Percentiles rank a stretch among this genome's conserved stretches.
These are phyloP conservation scores for Calameuta pallipes DNA, from an alignment of 2,888 invertebrate genomes.

Conservation along the genomic window DNA sequence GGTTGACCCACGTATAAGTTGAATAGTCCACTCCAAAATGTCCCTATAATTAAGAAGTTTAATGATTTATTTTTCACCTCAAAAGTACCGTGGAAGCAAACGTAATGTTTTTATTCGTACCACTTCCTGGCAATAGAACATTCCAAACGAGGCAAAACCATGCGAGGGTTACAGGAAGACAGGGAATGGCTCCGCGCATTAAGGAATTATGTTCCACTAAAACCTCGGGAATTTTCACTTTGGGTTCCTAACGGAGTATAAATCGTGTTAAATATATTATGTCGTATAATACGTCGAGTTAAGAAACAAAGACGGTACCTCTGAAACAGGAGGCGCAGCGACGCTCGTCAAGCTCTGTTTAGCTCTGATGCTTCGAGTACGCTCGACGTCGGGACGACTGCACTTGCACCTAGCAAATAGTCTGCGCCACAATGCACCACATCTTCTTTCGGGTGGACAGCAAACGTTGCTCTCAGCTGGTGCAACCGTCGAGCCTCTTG, in stretches of 20 bases:
- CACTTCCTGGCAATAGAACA: slow-evolving; percentile 81
- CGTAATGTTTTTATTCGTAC: slow-evolving; percentile 64
- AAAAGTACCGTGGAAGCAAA: background rate
- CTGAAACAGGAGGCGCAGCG: slow-evolving; percentile 61
- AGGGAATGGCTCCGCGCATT: slow-evolving; percentile 93
- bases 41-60: slow-evolving; percentile 73
- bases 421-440: slow-evolving; percentile 52
- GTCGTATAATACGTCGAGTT: background rate
- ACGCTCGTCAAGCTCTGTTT: slow-evolving; percentile 64
- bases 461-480: slow-evolving; percentile 51
- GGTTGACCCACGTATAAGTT: slow-evolving; percentile 91
- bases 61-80: background rate
- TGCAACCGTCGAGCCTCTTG: slow-evolving; percentile 44
- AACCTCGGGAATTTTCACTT: slow-evolving; percentile 80
- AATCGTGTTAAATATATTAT: background rate
- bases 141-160: slow-evolving; percentile 90
- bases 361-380: slow-evolving; percentile 56
- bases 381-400: slow-evolving; percentile 38
- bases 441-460: slow-evolving; percentile 56
- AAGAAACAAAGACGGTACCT: slow-evolving; percentile 43
- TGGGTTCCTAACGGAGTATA: slow-evolving; percentile 72
- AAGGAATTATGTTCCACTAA: slow-evolving; percentile 86
- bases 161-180: slow-evolving; percentile 86
- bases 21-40: slow-evolving; percentile 88
- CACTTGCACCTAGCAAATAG: slow-evolving; percentile 44